Percentiles rank a stretch among this genome's conserved stretches.
phyloP scores from a whole-genome alignment of 2,888 invertebrate genomes.

The Torymus tubicola region DNA sequence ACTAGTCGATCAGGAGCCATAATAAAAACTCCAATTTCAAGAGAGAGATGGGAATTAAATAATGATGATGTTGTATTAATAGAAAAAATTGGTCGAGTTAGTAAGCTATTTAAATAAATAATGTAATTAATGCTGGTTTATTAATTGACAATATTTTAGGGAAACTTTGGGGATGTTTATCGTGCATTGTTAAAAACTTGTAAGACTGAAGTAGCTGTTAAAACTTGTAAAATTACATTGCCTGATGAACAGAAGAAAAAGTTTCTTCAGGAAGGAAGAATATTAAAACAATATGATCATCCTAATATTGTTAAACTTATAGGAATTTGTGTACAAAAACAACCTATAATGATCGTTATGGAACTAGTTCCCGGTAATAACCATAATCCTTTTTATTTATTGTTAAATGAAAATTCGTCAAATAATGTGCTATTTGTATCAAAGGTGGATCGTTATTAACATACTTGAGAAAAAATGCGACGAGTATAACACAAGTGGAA shows the following conservation, averaged over 20 bases:
- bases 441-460: slow-evolving; percentile 93
- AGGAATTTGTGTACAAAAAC: slow-evolving; percentile 98
- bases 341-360: slow-evolving; percentile 99
- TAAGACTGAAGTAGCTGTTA: slow-evolving; percentile 94
- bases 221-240: slow-evolving; percentile 94
- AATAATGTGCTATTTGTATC: slow-evolving; percentile 18
- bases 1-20: slow-evolving; percentile 95
- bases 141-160: slow-evolving; percentile 79
- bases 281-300: slow-evolving; percentile 97
- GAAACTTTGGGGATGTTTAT: slow-evolving; percentile 98
- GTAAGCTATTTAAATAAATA: slow-evolving; percentile 64
- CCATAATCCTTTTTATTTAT: slow-evolving; percentile 12
- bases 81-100: slow-evolving; percentile 95
- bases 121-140: slow-evolving; percentile 11
- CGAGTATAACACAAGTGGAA: slow-evolving; percentile 82
- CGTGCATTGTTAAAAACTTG: slow-evolving; percentile 90
- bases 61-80: slow-evolving; percentile 94
- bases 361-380: slow-evolving; percentile 90
- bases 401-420: slow-evolving; percentile 32
- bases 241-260: slow-evolving; percentile 96
- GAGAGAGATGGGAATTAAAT: slow-evolving; percentile 96
- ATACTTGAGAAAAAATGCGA: slow-evolving; percentile 89
- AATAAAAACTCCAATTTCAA: slow-evolving; percentile 88
- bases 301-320: slow-evolving; percentile 97
- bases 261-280: slow-evolving; percentile 96